Conservation (phyloP, 2,797 vertebrate genomes). For the Dermochelys coriacea region DNA sequence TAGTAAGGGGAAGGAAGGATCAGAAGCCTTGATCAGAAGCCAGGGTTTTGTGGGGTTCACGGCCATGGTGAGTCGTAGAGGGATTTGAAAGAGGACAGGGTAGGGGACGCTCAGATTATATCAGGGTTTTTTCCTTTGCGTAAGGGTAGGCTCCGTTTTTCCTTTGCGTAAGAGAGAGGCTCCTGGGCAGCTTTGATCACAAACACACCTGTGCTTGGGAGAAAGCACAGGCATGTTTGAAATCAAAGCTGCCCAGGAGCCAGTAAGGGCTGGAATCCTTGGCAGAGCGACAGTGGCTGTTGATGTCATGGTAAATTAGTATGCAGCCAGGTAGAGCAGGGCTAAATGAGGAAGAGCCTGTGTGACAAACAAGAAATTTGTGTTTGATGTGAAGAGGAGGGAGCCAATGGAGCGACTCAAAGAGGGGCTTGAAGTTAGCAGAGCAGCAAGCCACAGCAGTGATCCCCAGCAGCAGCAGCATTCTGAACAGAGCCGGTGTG, state of each 20-base stretch:
- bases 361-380: background rate
- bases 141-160: background rate
- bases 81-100: background rate
- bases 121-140: background rate
- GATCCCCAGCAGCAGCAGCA: background rate
- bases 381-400: background rate
- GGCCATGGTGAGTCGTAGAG: background rate
- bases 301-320: background rate
- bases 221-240: background rate
- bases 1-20: background rate
- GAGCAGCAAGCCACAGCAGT: background rate
- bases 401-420: background rate
- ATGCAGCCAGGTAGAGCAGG: rapidly evolving
- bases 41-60: background rate
- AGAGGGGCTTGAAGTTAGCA: background rate
- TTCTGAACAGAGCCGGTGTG: background rate
- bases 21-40: background rate
- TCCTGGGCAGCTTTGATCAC: too few relatives aligned
- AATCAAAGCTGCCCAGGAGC: background rate
- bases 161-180: too few relatives aligned
- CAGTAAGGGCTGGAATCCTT: background rate
- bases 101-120: background rate
- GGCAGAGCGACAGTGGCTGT: background rate
- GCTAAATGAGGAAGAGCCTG: rapidly evolving
- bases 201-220: too few relatives aligned